Conservation (phyloP, 2,797 vertebrate species). For the Eulemur rubriventer region DNA sequence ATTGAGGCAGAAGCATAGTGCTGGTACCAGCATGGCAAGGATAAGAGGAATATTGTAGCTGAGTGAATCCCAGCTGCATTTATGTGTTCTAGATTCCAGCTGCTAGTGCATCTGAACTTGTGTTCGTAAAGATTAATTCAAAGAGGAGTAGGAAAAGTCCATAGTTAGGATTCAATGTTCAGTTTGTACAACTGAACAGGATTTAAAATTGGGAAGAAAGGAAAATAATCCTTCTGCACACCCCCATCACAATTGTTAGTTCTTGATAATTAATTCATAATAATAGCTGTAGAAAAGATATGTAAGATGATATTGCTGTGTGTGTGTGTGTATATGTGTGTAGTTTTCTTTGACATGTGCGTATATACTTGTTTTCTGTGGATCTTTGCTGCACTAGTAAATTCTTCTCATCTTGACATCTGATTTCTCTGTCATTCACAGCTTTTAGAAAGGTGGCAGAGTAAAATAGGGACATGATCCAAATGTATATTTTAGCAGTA, state of each 20-base stretch:
- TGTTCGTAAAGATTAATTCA: conserved; percentile 9
- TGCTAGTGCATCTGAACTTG: background rate
- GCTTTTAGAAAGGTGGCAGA: background rate
- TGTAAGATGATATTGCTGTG: background rate
- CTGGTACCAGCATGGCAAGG: background rate
- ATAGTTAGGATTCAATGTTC: background rate
- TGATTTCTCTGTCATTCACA: background rate
- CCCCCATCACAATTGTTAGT: background rate
- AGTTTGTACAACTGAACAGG: background rate
- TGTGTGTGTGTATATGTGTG: background rate
- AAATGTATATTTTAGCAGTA: background rate
- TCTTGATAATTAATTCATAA: background rate
- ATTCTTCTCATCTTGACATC: background rate
- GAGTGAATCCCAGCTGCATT: background rate
- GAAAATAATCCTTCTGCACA: background rate
- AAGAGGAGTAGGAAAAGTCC: background rate
- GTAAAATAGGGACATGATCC: background rate
- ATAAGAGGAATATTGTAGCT: background rate
- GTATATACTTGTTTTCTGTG: background rate
- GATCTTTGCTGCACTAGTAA: background rate
- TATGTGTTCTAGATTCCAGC: background rate
- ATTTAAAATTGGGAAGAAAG: background rate
- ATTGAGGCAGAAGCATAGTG: background rate
- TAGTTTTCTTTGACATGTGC: background rate
- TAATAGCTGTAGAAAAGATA: background rate